Conservation (phyloP, 2,888 invertebrate species). For the Pedicia rivosa region DNA sequence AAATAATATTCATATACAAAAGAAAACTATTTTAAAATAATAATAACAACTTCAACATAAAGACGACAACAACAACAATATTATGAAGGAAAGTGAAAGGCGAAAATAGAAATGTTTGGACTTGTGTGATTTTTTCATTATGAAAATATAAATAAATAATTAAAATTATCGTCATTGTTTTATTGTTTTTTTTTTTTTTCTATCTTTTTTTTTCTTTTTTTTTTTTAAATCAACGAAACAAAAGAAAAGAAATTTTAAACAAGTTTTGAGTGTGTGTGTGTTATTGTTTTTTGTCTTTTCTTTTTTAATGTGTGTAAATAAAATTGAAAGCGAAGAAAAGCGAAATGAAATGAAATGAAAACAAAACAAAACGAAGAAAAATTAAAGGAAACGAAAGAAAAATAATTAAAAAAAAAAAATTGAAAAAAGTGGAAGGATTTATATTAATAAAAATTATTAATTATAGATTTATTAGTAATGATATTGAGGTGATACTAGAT, state of each 20-base stretch:
- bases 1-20: no score
- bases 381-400: neutral
- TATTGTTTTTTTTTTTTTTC: no score
- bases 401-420: conserved; percentile 5
- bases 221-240: conserved; percentile 1
- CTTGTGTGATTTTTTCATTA: no score
- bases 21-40: no score
- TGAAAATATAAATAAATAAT: no score
- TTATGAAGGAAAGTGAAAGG: no score
- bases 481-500: conserved; percentile 13
- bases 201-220: no score
- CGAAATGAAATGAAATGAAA: conserved; percentile 2
- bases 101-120: no score
- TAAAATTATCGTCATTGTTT: no score
- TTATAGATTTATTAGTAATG: conserved; percentile 8
- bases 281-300: conserved; percentile 5
- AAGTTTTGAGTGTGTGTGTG: conserved; percentile 2
- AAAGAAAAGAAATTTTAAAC: conserved; percentile 3
- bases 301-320: neutral
- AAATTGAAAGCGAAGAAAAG: conserved; percentile 4
- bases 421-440: conserved; percentile 4
- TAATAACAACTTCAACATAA: no score
- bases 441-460: conserved; percentile 3
- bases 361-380: conserved; percentile 4
- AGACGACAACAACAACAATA: no score